Conservation (phyloP, 1,140 invertebrate species). For the Lasioglossum baleicum region DNA sequence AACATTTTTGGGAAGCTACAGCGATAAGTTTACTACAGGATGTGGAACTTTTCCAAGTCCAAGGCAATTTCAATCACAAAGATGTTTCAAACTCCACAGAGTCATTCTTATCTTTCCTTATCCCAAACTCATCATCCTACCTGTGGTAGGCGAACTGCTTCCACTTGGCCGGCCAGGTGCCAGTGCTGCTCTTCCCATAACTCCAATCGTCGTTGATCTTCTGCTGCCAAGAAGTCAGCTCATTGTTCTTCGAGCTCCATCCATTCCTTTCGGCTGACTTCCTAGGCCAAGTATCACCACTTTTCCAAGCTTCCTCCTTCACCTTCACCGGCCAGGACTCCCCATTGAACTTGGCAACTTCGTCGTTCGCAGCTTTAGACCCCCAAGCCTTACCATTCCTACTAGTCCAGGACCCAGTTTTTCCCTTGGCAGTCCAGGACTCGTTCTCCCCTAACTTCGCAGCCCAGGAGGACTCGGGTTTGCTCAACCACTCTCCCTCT, state of each 20-base stretch:
- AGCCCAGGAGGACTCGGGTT: constrained; percentile 11
- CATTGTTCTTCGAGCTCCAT: constrained; percentile 23
- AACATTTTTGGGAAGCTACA: no score
- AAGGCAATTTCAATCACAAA: no score
- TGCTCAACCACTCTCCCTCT: constrained; percentile 9
- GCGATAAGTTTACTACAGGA: no score
- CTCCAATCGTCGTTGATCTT: constrained; percentile 68
- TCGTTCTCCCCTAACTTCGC: constrained; percentile 8
- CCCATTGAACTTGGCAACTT: not conserved
- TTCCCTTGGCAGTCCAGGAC: not conserved
- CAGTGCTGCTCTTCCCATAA: constrained; percentile 56
- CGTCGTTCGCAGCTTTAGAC: not conserved
- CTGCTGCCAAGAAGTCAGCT: constrained; percentile 53
- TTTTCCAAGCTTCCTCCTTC: constrained; percentile 22
- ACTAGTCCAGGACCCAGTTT: constrained; percentile 11
- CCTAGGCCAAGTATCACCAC: constrained; percentile 7
- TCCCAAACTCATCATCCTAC: no score
- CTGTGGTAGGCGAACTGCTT: constrained; percentile 75
- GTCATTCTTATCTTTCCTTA: no score
- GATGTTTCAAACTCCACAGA: no score
- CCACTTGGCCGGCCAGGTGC: constrained; percentile 71
- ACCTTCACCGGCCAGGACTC: constrained; percentile 13
- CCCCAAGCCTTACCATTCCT: constrained; percentile 21
- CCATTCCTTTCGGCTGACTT: constrained; percentile 19
- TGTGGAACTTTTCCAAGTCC: no score